These are phyloP conservation scores for Cynodonichthys magdalenae DNA, from an alignment of 2,797 vertebrate species.

Conservation along the genomic window DNA sequence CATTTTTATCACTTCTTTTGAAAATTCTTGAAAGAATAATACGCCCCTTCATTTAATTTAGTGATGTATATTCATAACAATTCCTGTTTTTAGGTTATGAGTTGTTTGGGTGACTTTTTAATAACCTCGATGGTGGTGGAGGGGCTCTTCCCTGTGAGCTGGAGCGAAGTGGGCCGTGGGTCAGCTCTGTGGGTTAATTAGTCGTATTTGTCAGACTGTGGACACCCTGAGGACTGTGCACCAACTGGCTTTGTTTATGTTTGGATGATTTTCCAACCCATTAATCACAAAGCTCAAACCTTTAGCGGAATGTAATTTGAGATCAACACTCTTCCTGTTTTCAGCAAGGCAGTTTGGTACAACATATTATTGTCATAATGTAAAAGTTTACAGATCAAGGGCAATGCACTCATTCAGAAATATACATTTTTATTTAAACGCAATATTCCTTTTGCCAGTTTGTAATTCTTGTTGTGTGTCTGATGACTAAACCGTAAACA, in stretches of 20 bases:
- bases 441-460: too few species aligned
- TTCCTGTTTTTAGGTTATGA: constrained; percentile 3
- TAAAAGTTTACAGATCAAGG: constrained; percentile 20
- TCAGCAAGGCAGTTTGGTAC: constrained; percentile 9
- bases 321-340: constrained; percentile 20
- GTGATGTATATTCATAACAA: background rate
- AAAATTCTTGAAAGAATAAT: too few species aligned
- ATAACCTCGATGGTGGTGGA: constrained; percentile 13
- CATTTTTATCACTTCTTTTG: too few species aligned
- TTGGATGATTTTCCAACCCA: constrained; percentile 55
- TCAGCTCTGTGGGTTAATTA: constrained; percentile 69
- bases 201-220: constrained; percentile 60
- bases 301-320: constrained; percentile 11
- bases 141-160: constrained; percentile 22
- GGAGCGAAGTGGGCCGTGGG: constrained; percentile 41
- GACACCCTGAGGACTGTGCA: constrained; percentile 41
- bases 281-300: constrained; percentile 50
- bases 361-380: constrained; percentile 12
- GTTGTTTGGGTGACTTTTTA: constrained; percentile 27
- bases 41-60: background rate
- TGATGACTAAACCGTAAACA: too few species aligned
- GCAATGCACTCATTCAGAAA: background rate
- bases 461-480: too few species aligned
- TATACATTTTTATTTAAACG: too few species aligned
- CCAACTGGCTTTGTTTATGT: constrained; percentile 65